Evolutionary conservation across 1,140 invertebrate genomes (phyloP).

Genomic region (Sinella curviseta): DNA sequence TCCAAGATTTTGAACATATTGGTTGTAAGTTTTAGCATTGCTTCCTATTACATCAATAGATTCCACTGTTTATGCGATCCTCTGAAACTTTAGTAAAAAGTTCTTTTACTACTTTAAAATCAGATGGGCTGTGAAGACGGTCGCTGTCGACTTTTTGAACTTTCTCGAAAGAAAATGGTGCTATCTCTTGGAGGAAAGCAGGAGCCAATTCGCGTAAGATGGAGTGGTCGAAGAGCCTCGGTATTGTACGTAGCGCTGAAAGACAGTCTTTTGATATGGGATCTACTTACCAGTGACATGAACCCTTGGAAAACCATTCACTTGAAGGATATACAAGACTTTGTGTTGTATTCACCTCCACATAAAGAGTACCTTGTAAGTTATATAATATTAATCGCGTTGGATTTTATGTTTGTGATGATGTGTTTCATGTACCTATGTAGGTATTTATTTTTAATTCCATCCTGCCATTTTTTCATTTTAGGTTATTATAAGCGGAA

Average conservation of each 20-base stretch:
- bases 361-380: constrained; percentile 20
- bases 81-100: background rate
- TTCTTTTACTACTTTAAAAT: background rate
- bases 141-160: constrained; percentile 30
- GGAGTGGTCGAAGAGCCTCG: constrained; percentile 31
- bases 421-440: too few relatives aligned
- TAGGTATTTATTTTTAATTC: background rate
- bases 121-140: constrained; percentile 38
- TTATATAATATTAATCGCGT: background rate
- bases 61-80: background rate
- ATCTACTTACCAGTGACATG: constrained; percentile 39
- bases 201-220: constrained; percentile 27
- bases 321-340: constrained; percentile 17
- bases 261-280: constrained; percentile 38
- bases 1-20: constrained; percentile 10
- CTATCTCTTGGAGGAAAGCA: constrained; percentile 31
- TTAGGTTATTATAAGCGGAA: background rate
- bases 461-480: background rate
- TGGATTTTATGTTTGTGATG: too few relatives aligned
- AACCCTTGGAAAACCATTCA: constrained; percentile 11
- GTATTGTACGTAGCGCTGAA: constrained; percentile 37
- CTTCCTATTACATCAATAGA: too few relatives aligned
- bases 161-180: constrained; percentile 20
- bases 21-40: background rate
- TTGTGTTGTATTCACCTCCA: background rate